These are phyloP conservation scores for Ochropleura plecta DNA, from an alignment of 2,888 invertebrate genomes.

Conservation along the genomic window DNA sequence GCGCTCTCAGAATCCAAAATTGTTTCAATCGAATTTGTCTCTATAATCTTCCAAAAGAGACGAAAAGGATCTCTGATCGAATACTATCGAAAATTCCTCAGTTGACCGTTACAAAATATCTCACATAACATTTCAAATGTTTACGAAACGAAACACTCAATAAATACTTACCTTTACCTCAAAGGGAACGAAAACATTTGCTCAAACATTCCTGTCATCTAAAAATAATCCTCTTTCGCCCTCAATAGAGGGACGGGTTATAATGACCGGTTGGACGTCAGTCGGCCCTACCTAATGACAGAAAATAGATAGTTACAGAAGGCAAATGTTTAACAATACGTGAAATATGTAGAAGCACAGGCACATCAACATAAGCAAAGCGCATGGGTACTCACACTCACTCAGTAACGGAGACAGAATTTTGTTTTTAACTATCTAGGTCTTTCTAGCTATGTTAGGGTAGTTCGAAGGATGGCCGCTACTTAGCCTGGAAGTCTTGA, in stretches of 20 bases:
- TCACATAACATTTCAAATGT: conserved; percentile 11
- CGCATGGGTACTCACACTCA: background rate
- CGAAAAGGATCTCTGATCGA: background rate
- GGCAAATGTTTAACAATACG: background rate
- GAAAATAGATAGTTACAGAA: background rate
- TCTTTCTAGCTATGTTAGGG: background rate
- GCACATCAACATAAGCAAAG: background rate
- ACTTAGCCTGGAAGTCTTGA: background rate
- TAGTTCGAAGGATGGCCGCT: background rate
- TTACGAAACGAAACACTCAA: conserved; percentile 23
- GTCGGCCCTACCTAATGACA: conserved; percentile 4
- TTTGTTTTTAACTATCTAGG: too few relatives aligned
- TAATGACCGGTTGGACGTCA: conserved; percentile 41
- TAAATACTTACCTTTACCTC: conserved; percentile 36
- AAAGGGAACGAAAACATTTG: conserved; percentile 40
- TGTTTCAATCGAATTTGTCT: background rate
- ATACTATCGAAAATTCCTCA: background rate
- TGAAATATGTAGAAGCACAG: background rate
- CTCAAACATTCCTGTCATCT: conserved; percentile 28
- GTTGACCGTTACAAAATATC: background rate
- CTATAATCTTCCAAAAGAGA: background rate
- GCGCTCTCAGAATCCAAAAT: background rate
- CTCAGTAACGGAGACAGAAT: background rate
- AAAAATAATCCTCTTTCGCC: conserved; percentile 50
- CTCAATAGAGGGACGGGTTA: conserved; percentile 45